Percentiles rank a stretch among this genome's conserved stretches.
Conservation (phyloP, 2,113 vertebrate genomes). For the Nettapus auritus region DNA sequence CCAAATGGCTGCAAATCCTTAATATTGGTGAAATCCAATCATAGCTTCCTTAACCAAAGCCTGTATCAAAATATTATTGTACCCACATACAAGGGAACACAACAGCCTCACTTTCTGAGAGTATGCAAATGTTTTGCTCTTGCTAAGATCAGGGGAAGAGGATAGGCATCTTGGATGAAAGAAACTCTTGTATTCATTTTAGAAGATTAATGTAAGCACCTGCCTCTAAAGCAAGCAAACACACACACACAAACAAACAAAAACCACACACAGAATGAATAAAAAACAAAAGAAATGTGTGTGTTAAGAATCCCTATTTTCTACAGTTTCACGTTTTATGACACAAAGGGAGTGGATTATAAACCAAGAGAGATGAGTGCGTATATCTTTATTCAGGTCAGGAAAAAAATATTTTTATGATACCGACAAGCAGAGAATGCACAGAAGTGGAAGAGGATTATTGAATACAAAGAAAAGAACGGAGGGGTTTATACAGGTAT, state of each 20-base stretch:
- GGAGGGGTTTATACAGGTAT: background rate
- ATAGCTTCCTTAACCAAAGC: background rate
- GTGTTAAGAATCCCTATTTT: background rate
- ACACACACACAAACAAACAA: too few relatives aligned
- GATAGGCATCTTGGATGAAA: background rate
- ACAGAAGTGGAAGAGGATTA: background rate
- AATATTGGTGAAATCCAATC: background rate
- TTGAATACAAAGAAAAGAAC: background rate
- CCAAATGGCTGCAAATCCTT: conserved; percentile 1
- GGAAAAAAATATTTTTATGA: background rate
- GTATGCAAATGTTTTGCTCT: background rate
- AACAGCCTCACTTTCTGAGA: fast-evolving
- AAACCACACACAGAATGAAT: background rate
- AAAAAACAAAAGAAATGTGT: background rate
- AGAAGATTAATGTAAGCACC: background rate
- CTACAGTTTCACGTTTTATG: background rate
- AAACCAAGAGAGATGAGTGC: background rate
- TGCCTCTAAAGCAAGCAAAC: background rate
- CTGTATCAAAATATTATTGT: background rate
- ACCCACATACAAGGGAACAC: background rate
- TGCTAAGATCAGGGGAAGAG: background rate
- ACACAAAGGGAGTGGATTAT: background rate
- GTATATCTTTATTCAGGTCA: background rate
- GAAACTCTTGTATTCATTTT: background rate
- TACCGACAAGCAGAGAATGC: background rate